A percentile compares a stretch with the other conserved stretches of the same genome.
These are phyloP conservation scores for Nannoperca obscura DNA, from an alignment of 2,797 vertebrate species.

Conservation along the genomic window DNA sequence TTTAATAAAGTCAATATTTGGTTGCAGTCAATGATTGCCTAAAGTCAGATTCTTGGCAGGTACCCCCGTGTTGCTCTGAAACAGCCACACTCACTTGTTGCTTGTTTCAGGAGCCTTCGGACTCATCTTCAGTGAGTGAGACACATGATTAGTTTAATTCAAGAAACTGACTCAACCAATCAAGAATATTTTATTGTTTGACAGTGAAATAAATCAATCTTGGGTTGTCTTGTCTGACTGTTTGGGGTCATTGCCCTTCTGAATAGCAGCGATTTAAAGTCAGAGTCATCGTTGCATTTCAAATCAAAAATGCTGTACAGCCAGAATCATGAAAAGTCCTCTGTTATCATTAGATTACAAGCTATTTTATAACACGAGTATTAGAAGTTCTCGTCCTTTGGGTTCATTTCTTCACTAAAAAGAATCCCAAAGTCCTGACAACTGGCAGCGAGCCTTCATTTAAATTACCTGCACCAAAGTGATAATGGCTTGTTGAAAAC, in stretches of 20 bases:
- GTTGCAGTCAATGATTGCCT: constrained; percentile 9
- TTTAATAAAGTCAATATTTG: constrained; percentile 12
- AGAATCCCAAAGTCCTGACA: constrained; percentile 11
- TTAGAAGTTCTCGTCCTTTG: constrained; percentile 6
- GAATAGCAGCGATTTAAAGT: not conserved
- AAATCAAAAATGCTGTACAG: constrained; percentile 9
- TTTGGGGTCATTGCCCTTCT: constrained; percentile 11
- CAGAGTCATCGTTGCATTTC: not conserved
- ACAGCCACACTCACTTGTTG: not conserved
- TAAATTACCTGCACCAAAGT: constrained; percentile 45
- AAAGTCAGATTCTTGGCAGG: not conserved
- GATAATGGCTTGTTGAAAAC: constrained; percentile 47
- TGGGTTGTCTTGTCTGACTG: not conserved
- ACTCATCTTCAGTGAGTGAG: not conserved
- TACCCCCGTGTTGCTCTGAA: not conserved
- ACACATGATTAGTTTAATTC: not conserved
- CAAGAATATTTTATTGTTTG: not conserved
- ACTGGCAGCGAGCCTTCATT: constrained; percentile 41
- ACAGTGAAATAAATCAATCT: not conserved
- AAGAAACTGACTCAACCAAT: constrained; percentile 3
- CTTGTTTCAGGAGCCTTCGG: not conserved
- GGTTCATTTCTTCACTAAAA: constrained; percentile 28
- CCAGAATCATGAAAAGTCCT: constrained; percentile 4
- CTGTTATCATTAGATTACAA: constrained; percentile 15
- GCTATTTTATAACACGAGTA: constrained; percentile 10